These are phyloP conservation scores for Melanotaenia nigrans DNA, from an alignment of 2,797 vertebrate genomes.

Conservation along the genomic window DNA sequence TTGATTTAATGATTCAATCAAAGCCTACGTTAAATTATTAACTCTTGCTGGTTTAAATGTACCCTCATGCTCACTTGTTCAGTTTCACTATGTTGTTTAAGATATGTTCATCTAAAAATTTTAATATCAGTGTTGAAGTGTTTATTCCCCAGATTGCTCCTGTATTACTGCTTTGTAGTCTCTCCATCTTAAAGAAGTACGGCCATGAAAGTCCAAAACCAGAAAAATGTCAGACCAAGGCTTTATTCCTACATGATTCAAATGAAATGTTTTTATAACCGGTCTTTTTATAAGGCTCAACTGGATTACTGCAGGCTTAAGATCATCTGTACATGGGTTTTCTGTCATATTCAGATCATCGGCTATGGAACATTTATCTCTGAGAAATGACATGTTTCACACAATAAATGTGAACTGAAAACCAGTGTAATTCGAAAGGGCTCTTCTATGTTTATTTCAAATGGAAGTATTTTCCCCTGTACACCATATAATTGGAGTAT, in stretches of 20 bases:
- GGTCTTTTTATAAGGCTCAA: background rate
- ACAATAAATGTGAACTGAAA: background rate
- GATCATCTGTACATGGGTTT: background rate
- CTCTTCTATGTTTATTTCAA: no score
- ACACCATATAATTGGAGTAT: background rate
- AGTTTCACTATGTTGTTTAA: background rate
- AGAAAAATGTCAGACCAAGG: background rate
- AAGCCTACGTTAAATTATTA: constrained; percentile 24
- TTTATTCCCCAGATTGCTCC: constrained; percentile 13
- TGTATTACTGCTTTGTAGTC: background rate
- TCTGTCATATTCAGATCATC: background rate
- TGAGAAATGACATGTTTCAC: background rate
- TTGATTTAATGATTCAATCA: constrained; percentile 55
- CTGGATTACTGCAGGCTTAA: constrained; percentile 22
- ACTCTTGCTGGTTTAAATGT: constrained; percentile 4
- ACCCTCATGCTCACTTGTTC: constrained; percentile 6
- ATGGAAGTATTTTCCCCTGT: background rate
- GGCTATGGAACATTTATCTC: background rate
- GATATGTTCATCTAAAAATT: constrained; percentile 4
- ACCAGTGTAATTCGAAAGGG: no score
- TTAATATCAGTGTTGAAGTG: constrained; percentile 1
- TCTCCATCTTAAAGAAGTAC: background rate
- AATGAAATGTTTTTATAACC: constrained; percentile 16
- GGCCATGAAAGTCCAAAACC: background rate
- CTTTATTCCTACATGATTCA: constrained; percentile 24